Base-by-base conservation (phyloP, 2,113 vertebrate genomes). In the Crotalus viridis region DNA sequence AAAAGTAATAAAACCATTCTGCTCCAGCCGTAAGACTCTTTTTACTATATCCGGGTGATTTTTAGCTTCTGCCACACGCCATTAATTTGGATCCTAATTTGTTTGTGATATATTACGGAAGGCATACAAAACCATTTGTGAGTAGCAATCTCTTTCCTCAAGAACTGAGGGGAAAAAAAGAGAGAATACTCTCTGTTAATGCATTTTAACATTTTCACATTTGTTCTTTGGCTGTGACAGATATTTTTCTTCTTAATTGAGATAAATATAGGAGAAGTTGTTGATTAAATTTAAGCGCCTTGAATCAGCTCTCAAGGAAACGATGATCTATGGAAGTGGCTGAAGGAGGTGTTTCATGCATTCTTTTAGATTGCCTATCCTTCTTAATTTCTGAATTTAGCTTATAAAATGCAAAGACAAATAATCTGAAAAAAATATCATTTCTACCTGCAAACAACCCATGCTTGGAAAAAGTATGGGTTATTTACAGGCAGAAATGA, bases 1-100 rank as follows among this genome's bases (percentile, higher is more conserved):
- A 92, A 97, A 98, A 97, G 91, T 96, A 97, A 96, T 97, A 98
- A 97, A 98, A 87, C 93, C 96, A 91, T 93, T 96, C 92, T 95
- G 93, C 92, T 96, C 94, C 92, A 97, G 96, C 95, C 97, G 97
- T 98, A 98, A 97, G 97, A 97, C 95, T 64, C 92, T 92, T 96
- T 98, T 98, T 97, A 98, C 96, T 97, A 95, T 3, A 93, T 26
- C 81, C 59, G 39, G 64, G 89, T 13, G 81, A 86, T 95, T 97
- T 96, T 97, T 93, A 95, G 88, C 85, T 86, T 74, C 89, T 97
- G 91, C 69, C 46, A 22, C 46, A 96, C 56, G 93, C 89, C 95
- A 97, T 96, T 97, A 97, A 97, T 96, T 97, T 91, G 93, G 93
- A 95, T 91, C 94, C 61, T 97, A 97, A 97, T 97, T 97, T 97